Percentiles rank a stretch among this genome's conserved stretches.
Evolutionary conservation across 2,888 invertebrate genomes (phyloP).

Genomic region (Podabrus alpinus): DNA sequence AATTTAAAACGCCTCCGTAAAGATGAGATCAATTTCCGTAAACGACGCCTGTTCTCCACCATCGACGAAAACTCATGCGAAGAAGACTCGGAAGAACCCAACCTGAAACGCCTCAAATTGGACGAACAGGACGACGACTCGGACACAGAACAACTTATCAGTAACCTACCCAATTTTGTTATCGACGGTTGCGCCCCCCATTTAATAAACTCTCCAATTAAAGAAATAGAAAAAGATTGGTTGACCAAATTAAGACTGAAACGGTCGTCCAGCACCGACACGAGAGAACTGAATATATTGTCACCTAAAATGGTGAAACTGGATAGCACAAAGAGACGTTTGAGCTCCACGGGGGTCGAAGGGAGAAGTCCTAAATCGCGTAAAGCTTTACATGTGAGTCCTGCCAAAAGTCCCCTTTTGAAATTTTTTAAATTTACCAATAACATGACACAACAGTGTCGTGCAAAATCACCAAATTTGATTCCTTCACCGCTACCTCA

Average conservation of each 20-base stretch:
- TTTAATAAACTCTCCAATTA: slow-evolving; percentile 71
- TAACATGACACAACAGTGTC: slow-evolving; percentile 19
- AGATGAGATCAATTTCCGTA: not conserved
- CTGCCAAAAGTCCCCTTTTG: slow-evolving; percentile 34
- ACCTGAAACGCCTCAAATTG: not conserved
- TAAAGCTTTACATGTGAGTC: not conserved
- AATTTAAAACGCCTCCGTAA: not conserved
- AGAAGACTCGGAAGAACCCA: not conserved
- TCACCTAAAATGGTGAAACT: slow-evolving; percentile 44
- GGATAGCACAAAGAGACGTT: slow-evolving; percentile 26
- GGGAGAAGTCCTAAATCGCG: not conserved
- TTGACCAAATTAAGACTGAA: slow-evolving; percentile 67
- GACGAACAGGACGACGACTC: not conserved
- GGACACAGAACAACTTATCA: slow-evolving; percentile 31
- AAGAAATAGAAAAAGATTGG: slow-evolving; percentile 73
- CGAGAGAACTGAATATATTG: slow-evolving; percentile 41
- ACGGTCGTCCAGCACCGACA: slow-evolving; percentile 49
- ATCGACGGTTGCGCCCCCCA: slow-evolving; percentile 79
- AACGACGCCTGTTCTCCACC: not conserved
- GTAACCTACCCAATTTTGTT: slow-evolving; percentile 77
- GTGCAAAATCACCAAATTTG: slow-evolving; percentile 23
- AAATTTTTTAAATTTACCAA: slow-evolving; percentile 39
- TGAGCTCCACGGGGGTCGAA: slow-evolving; percentile 8
- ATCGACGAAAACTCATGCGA: not conserved
- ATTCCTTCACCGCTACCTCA: slow-evolving; percentile 7